Conservation (phyloP, 2,888 invertebrate species). For the Halocaridina rubra region DNA sequence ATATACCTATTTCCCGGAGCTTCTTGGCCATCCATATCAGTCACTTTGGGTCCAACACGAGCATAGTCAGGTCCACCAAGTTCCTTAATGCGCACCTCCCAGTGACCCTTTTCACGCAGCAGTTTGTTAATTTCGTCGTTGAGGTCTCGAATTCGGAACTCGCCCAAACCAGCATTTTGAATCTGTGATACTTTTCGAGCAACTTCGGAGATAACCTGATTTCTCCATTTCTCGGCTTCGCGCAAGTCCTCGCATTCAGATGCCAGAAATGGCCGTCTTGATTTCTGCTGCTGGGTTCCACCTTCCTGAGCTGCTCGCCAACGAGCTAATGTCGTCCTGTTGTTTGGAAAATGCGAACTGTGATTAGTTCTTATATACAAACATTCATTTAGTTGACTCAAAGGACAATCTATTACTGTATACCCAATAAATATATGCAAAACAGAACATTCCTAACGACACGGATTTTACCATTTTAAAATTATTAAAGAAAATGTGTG, state of each 20-base stretch:
- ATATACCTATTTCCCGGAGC: conserved; percentile 86
- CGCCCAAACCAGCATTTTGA: conserved; percentile 98
- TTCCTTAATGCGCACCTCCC: conserved; percentile 96
- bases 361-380: too few relatives aligned
- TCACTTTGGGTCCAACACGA: conserved; percentile 90
- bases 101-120: conserved; percentile 83
- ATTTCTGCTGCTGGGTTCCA: conserved; percentile 70
- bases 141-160: conserved; percentile 95
- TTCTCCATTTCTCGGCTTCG: conserved; percentile 95
- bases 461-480: too few relatives aligned
- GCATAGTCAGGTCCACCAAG: conserved; percentile 95
- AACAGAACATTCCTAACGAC: too few relatives aligned
- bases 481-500: too few relatives aligned
- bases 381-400: too few relatives aligned
- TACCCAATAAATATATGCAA: too few relatives aligned
- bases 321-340: conserved; percentile 96
- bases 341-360: too few relatives aligned
- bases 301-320: conserved; percentile 98
- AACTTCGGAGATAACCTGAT: conserved; percentile 96
- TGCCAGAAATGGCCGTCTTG: conserved; percentile 90
- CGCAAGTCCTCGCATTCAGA: conserved; percentile 92
- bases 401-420: too few relatives aligned
- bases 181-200: conserved; percentile 99
- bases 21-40: conserved; percentile 93
- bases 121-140: conserved; percentile 99